phyloP scores from a whole-genome alignment of 2,888 invertebrate genomes.

The Lycophotia porphyrea region DNA sequence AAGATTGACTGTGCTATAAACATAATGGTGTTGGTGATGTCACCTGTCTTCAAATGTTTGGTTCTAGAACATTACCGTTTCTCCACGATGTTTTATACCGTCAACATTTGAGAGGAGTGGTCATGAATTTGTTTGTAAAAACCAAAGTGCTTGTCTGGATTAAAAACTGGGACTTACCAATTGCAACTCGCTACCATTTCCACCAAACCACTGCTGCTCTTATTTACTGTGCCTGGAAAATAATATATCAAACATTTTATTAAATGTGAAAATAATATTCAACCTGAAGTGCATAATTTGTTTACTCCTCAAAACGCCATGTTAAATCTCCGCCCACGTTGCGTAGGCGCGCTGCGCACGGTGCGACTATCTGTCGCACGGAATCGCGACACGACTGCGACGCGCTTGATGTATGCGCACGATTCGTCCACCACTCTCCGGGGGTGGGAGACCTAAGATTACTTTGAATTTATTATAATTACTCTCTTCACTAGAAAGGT shows the following conservation, averaged over 20 bases:
- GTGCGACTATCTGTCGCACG: conserved; percentile 72
- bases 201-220: not conserved
- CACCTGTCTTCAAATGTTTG: not conserved
- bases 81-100: not conserved
- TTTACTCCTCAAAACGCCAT: conserved; percentile 49
- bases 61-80: not conserved
- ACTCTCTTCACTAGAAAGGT: conserved; percentile 47
- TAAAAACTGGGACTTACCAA: not conserved
- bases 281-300: conserved; percentile 48
- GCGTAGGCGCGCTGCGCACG: conserved; percentile 70
- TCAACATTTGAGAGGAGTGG: not conserved
- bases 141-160: not conserved
- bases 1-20: not conserved
- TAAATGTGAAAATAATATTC: conserved; percentile 45
- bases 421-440: conserved; percentile 60
- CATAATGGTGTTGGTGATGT: not conserved
- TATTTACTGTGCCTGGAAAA: not conserved
- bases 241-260: conserved; percentile 32
- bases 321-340: conserved; percentile 62
- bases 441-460: conserved; percentile 63
- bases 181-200: not conserved
- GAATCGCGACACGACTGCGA: conserved; percentile 70
- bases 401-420: conserved; percentile 70
- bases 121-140: not conserved
- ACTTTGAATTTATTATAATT: conserved; percentile 64